Base-by-base conservation (phyloP, 2,113 vertebrate genomes). In the Vulpes vulpes region DNA sequence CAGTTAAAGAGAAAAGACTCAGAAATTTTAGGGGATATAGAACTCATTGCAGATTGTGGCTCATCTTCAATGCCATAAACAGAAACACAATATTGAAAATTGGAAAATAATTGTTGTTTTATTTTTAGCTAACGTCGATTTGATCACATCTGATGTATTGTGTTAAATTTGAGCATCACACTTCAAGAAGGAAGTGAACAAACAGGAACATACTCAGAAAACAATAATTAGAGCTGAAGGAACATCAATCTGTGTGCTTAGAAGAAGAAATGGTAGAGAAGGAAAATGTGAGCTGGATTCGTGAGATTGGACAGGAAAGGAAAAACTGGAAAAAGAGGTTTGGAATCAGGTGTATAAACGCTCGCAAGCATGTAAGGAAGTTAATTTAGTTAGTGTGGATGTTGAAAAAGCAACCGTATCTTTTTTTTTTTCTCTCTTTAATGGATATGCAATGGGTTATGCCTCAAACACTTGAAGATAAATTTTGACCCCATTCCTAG, bases 101-200 rank as follows among this genome's bases (percentile, higher is more conserved):
- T 62, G 25, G 35, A 3, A 96, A 86, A 82, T 23, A 71, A 89
- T 17, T 87, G 3, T 62, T 74, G 3, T 20, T 74, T 89, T 73
- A 59, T 83, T 94, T 69, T 96, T 38, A 73, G 23, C 38, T 69
- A 59, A 85, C 20, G 57, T 69, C 19, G 57, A 71, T 84, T 81
- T 81, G 10, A 30, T 19, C 49, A 67, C 12, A 88, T 87, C 2
- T 23, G 60, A 89, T 81, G 3, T 8, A 76, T 53, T 71, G 2
- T 89, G 35, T 91, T 89, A 96, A 83, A 62, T 79, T 14, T 90
- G 38, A 90, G 2, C 23, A 92, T 89, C 55, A 60, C 15, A 83
- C 17, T 96, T 96, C 38, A 94, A 94, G 53, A 95, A 92, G 53
- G 25, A 94, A 80, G 78, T 82, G 14, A 64, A 92, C 43, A 95